Conservation (phyloP, 2,888 invertebrate genomes). For the Macaria notata region DNA sequence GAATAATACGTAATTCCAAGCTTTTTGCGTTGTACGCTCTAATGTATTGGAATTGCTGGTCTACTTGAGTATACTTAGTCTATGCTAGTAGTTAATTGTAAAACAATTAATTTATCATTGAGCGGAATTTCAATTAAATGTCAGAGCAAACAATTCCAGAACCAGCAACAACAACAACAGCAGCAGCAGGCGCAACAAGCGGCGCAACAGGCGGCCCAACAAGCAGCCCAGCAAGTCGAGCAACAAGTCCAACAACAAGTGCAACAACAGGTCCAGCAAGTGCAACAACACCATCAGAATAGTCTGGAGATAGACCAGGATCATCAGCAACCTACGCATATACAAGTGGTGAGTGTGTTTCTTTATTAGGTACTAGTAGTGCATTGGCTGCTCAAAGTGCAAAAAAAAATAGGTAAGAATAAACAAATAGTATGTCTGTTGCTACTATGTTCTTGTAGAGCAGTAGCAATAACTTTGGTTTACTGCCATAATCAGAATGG, state of each 20-base stretch:
- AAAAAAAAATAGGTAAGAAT: no score
- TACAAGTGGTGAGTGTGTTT: conserved; percentile 69
- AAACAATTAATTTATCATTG: conserved; percentile 9
- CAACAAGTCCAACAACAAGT: conserved; percentile 45
- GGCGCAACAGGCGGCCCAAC: conserved; percentile 66
- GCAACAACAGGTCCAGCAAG: conserved; percentile 60
- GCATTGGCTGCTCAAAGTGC: no score
- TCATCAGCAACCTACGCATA: conserved; percentile 74
- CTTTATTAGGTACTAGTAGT: not conserved
- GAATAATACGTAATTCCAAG: no score
- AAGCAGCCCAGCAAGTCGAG: conserved; percentile 43
- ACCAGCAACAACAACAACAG: conserved; percentile 59
- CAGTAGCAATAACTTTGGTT: no score
- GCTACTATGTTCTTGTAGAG: no score
- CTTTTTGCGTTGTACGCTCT: no score
- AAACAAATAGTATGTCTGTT: no score
- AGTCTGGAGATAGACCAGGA: conserved; percentile 67
- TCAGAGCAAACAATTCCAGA: conserved; percentile 33
- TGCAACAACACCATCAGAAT: conserved; percentile 60
- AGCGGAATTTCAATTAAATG: conserved; percentile 11
- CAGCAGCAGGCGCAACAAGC: conserved; percentile 57
- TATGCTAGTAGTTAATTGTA: no score
- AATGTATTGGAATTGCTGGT: no score
- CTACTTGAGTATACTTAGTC: no score
- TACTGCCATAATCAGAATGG: no score